Conservation (phyloP, 2,113 vertebrate genomes). For the Desmodus rotundus region DNA sequence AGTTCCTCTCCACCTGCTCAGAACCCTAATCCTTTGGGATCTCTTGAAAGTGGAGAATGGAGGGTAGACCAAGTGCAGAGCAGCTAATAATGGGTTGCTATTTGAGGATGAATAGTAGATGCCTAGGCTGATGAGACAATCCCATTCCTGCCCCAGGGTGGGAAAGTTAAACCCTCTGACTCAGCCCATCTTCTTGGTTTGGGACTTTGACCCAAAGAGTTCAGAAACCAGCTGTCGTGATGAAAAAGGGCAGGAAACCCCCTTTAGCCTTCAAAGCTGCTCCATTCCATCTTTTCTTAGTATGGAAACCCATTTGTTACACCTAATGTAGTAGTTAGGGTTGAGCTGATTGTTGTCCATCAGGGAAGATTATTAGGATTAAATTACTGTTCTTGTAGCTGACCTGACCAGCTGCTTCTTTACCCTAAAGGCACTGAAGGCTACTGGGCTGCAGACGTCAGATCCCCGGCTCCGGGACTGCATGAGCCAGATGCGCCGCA, state of each 20-base stretch:
- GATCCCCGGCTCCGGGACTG: slow-evolving; percentile 88
- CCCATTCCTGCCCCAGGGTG: background rate
- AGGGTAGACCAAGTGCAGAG: background rate
- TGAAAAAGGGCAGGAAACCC: background rate
- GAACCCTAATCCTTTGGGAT: background rate
- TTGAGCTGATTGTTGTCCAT: background rate
- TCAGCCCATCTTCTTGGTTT: background rate
- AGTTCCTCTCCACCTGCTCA: slow-evolving; percentile 55
- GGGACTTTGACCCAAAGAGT: background rate
- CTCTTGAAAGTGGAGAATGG: background rate
- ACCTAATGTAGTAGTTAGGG: background rate
- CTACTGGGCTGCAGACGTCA: slow-evolving; percentile 85
- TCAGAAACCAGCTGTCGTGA: background rate
- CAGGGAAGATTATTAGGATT: slow-evolving; percentile 10
- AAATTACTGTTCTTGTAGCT: background rate
- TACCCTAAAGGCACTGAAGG: slow-evolving; percentile 82
- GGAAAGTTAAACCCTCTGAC: background rate
- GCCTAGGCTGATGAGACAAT: background rate
- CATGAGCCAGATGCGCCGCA: slow-evolving; percentile 81
- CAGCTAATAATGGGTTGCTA: background rate
- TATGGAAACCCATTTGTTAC: background rate
- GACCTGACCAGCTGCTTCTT: slow-evolving; percentile 1
- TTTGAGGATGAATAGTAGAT: background rate
- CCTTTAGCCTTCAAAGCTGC: background rate
- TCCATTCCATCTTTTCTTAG: background rate